A percentile compares a stretch with the other conserved stretches of the same genome.
Evolutionary conservation across 2,797 vertebrate species (phyloP).

Genomic region (Chrosomus eos): DNA sequence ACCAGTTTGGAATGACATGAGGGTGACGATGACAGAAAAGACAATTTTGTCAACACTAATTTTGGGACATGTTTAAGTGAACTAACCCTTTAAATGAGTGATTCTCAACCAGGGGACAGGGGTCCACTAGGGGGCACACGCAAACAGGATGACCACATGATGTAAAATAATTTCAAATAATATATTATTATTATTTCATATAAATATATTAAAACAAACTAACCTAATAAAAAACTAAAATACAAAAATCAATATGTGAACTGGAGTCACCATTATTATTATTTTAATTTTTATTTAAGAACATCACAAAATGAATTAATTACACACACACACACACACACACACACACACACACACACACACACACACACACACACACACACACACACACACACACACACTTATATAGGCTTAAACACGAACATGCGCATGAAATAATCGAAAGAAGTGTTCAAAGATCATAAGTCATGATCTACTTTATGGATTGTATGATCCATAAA

Average conservation of each 20-base stretch:
- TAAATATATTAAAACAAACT: background rate
- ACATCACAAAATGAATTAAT: background rate
- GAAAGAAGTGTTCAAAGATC: background rate
- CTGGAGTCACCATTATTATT: background rate
- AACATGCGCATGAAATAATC: background rate
- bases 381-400: too few relatives aligned
- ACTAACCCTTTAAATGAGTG: background rate
- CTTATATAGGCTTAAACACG: background rate
- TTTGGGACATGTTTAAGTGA: background rate
- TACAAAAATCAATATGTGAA: background rate
- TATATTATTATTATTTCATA: background rate
- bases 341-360: too few relatives aligned
- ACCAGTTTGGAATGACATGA: background rate
- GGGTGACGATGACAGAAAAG: background rate
- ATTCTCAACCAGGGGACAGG: background rate
- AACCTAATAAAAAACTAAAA: background rate
- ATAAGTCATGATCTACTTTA: background rate
- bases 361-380: too few relatives aligned
- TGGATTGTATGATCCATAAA: background rate
- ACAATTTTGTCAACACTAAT: background rate
- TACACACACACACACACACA: too few relatives aligned
- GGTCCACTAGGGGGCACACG: background rate
- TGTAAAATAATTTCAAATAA: background rate
- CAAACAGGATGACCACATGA: background rate
- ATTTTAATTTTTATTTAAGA: background rate